phyloP scores from a whole-genome alignment of 2,888 invertebrate species.

The Microctonus hyperodae region DNA sequence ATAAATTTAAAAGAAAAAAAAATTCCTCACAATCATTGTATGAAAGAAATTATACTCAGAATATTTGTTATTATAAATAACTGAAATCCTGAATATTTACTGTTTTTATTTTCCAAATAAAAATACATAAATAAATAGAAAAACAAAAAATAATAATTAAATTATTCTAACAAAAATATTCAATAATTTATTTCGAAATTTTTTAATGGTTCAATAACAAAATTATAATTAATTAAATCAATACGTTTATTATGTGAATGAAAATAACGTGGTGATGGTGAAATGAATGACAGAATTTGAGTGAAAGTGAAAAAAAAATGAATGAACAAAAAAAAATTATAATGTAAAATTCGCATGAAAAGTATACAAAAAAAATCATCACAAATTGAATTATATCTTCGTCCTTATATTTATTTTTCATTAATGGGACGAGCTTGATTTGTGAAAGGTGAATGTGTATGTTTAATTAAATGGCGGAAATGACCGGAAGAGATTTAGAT shows the following conservation, averaged over 20 bases:
- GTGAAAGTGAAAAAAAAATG: background rate
- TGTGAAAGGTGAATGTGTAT: constrained; percentile 6
- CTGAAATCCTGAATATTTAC: constrained; percentile 51
- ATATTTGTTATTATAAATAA: constrained; percentile 41
- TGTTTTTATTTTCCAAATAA: background rate
- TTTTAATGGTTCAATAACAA: too few species aligned
- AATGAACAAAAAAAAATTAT: background rate
- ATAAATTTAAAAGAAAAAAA: background rate
- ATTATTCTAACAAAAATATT: background rate
- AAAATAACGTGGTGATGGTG: background rate
- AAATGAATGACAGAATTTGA: background rate
- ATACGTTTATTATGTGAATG: background rate
- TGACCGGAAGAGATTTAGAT: constrained; percentile 24
- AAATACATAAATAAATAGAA: background rate
- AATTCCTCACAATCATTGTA: constrained; percentile 12
- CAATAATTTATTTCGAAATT: too few species aligned
- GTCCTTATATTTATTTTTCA: constrained; percentile 22
- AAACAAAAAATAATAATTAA: background rate
- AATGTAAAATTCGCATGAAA: background rate
- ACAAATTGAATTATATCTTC: background rate
- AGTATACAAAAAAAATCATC: background rate
- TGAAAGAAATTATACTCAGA: constrained; percentile 36
- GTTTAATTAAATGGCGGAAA: background rate
- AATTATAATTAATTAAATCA: background rate
- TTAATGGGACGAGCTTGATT: constrained; percentile 24